Evolutionary conservation across 2,888 invertebrate genomes (phyloP), one percentile per base, ranked within the genome.

Genomic region (Buathra laborator): DNA sequence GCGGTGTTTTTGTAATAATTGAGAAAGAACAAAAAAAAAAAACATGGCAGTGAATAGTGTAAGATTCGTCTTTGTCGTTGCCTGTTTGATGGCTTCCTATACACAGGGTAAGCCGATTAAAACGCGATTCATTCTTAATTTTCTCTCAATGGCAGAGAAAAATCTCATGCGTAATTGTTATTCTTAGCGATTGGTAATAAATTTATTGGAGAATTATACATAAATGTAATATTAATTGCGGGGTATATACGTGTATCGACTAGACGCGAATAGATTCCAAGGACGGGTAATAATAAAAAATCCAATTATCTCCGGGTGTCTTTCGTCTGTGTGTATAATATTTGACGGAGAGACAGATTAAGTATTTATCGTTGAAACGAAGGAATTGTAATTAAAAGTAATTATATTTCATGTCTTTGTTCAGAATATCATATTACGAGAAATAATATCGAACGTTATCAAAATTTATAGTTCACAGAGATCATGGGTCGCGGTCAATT

Each of bases 11-110:
- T 32, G 64, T 66, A 46, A 56, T 59, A 71, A 62, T 70, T 37
- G 3, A 59, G 44, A 16, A 43, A 53, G 19, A 3, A 12, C 37
- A 70, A 32, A 62, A 56, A 9, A 53, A 19, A 37, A n/a, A 32
- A 79, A 70, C 80, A 89, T 89, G 88, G 83, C 81, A 77, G 81
- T 82, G 86, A 86, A 79, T 43, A 81, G 76, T 76, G 86, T 81
- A 53, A 70, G 62, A 81, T 81, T 88, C 51, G 51, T 75, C 9
- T 59, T 87, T 43, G 67, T 79, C 48, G 67, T 70, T 44, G 80
- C 83, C 67, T 86, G 78, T 72, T 68, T 87, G 32, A 29, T 86
- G 72, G 70, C 80, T 29, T 72, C 85, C 32, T 87, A 74, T 59
- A 62, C 48, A 43, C 71, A 83, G 24, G 88, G 89, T 89, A 83